Base-by-base conservation (phyloP, 2,888 invertebrate species). In the Amorpha juglandis region DNA sequence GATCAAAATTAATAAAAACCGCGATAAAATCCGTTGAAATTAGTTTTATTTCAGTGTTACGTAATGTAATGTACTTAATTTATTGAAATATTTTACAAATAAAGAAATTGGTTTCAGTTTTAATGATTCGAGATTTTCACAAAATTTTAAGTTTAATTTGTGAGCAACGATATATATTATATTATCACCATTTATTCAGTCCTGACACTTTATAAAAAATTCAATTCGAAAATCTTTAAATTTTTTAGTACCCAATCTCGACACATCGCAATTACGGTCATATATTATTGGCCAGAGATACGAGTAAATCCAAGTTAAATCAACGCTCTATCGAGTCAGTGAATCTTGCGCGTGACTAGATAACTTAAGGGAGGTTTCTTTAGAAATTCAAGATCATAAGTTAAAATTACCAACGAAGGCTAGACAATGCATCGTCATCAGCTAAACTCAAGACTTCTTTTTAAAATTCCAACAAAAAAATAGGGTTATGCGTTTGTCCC, bases 271-370 rank as follows among this genome's bases (percentile, higher is more conserved):
- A 58, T 58, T 58, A 19, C 42, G 38, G 19, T 42, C 7, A 63
- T 69, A 68, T 64, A 64, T 70, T 72, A 76, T 69, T 71, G 71
- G 71, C 65, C 68, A 63, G 53, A 70, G 53, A 73, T 74, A 27
- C 27, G 27, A 27, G 27, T 27, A 76, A 71, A 75, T 67, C 67
- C 21, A 6, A 64, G 67, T 69, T 70, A 47, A 55, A 19, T 66
- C 67, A 53, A 68, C 53, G 63, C 51, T 45, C 58, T 67, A 74
- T 70, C 70, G 63, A 63, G 50, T 33, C 64, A 51, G 45, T 75
- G 69, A 72, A 78, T 71, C 68, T 67, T 48, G n/a, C 1, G 71
- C 75, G 75, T 76, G 78, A 73, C 73, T 69, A 63, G 76, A 45
- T 45, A 71, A 68, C 63, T 63, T 19, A 35, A 55, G 7, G 45